Evolutionary conservation across 2,888 invertebrate genomes (phyloP).

Genomic region (Gibbula magus): DNA sequence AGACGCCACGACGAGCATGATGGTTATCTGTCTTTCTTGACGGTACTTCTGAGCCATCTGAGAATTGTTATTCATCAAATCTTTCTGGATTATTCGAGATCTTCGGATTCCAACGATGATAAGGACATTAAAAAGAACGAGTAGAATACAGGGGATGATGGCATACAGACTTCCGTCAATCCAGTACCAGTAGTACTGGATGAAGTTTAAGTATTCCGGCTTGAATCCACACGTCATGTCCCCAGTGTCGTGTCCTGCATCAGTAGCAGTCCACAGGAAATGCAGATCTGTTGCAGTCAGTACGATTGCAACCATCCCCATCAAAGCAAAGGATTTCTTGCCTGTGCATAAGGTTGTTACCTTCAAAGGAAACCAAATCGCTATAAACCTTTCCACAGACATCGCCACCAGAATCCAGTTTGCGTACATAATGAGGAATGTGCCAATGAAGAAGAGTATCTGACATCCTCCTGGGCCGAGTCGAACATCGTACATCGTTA

Average conservation of each 20-base stretch:
- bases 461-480: not conserved
- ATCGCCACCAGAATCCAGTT: constrained; percentile 28
- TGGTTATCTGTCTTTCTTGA: constrained; percentile 37
- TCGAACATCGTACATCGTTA: not conserved
- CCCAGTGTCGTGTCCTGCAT: no score
- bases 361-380: constrained; percentile 14
- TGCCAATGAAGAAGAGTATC: not conserved
- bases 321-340: no score
- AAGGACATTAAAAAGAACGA: constrained; percentile 40
- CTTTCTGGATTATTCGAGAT: constrained; percentile 28
- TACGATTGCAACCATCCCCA: no score
- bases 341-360: not conserved
- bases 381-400: constrained; percentile 28
- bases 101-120: constrained; percentile 33
- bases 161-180: constrained; percentile 34
- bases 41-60: not conserved
- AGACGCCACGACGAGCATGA: constrained; percentile 41
- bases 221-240: not conserved
- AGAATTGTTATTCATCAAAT: no score
- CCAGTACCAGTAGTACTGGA: constrained; percentile 35
- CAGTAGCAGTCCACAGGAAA: no score
- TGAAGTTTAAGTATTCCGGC: constrained; percentile 22
- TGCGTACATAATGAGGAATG: not conserved
- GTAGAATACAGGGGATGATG: constrained; percentile 40
- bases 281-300: constrained; percentile 12